These are phyloP conservation scores for Puntigrus tetrazona DNA, from an alignment of 2,113 vertebrate genomes.

Conservation along the genomic window DNA sequence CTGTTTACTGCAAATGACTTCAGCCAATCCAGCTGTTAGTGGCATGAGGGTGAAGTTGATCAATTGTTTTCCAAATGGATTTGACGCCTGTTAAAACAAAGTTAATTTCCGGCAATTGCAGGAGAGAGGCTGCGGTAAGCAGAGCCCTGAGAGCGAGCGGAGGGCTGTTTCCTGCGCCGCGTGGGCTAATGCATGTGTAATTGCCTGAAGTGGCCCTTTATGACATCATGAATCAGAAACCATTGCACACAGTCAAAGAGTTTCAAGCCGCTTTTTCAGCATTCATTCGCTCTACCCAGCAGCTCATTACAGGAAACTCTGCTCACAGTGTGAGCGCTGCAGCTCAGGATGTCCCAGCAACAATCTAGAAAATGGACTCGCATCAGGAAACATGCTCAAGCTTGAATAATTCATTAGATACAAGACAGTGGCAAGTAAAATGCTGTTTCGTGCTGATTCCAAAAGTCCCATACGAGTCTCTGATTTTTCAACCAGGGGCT, in stretches of 20 bases:
- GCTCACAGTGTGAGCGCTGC: background rate
- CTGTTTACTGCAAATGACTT: slow-evolving; percentile 3
- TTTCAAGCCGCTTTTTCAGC: slow-evolving; percentile 28
- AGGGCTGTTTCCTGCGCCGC: slow-evolving; percentile 30
- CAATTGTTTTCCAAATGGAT: slow-evolving; percentile 31
- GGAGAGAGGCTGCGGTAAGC: background rate
- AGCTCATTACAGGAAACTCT: slow-evolving; percentile 12
- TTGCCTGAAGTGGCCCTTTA: slow-evolving; percentile 53
- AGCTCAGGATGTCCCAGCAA: slow-evolving; percentile 13
- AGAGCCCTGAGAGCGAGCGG: background rate
- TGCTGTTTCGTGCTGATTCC: slow-evolving; percentile 15
- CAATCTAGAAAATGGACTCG: slow-evolving; percentile 20
- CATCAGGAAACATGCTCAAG: slow-evolving; percentile 27
- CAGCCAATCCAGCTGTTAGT: slow-evolving; percentile 1
- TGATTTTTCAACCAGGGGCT: background rate
- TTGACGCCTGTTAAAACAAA: slow-evolving; percentile 13
- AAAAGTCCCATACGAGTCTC: background rate
- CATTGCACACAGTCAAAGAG: slow-evolving; percentile 34
- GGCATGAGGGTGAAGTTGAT: background rate
- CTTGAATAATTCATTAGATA: slow-evolving; percentile 43
- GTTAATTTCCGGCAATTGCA: slow-evolving; percentile 3
- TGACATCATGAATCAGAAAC: slow-evolving; percentile 43
- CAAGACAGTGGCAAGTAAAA: slow-evolving; percentile 22
- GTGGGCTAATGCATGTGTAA: slow-evolving; percentile 46
- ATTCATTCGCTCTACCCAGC: slow-evolving; percentile 5